phyloP scores from a whole-genome alignment of 1,140 invertebrate genomes.

The Drosophila ambigua region DNA sequence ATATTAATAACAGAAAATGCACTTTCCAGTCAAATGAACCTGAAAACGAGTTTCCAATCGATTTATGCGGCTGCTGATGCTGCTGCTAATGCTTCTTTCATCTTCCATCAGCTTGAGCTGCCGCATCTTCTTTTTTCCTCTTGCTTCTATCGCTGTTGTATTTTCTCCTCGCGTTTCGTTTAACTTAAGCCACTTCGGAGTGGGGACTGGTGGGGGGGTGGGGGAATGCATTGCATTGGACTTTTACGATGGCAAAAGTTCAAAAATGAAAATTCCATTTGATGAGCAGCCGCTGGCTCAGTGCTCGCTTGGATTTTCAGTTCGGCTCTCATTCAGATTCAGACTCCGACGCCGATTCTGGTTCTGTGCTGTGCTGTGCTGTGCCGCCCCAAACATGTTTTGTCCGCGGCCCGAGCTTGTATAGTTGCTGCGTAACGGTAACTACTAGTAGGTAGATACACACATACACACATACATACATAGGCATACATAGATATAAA shows the following conservation, averaged over 20 bases:
- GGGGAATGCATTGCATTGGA: constrained; percentile 10
- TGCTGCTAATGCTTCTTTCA: constrained; percentile 15
- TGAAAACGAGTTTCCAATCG: constrained; percentile 51
- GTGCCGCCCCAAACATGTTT: constrained; percentile 35
- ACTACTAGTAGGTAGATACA: constrained; percentile 56
- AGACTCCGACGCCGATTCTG: constrained; percentile 20
- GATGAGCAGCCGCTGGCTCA: neutral
- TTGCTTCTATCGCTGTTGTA: constrained; percentile 36
- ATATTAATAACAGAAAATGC: constrained; percentile 50
- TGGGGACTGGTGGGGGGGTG: neutral
- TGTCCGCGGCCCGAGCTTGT: neutral
- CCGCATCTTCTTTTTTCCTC: constrained; percentile 22
- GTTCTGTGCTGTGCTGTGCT: neutral
- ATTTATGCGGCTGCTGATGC: constrained; percentile 31
- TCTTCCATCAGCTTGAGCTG: no score
- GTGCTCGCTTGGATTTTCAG: constrained; percentile 11
- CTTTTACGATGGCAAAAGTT: constrained; percentile 14
- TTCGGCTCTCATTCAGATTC: neutral
- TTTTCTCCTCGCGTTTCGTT: constrained; percentile 35
- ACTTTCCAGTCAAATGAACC: constrained; percentile 51
- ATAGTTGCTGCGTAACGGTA: constrained; percentile 74
- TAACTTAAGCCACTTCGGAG: constrained; percentile 64
- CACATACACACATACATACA: constrained; percentile 37
- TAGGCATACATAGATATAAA: neutral
- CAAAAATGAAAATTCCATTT: constrained; percentile 35